A percentile compares a stretch with the other conserved stretches of the same genome.
These are phyloP conservation scores for Lepidothrix coronata DNA, from an alignment of 2,113 vertebrate species.

Conservation along the genomic window DNA sequence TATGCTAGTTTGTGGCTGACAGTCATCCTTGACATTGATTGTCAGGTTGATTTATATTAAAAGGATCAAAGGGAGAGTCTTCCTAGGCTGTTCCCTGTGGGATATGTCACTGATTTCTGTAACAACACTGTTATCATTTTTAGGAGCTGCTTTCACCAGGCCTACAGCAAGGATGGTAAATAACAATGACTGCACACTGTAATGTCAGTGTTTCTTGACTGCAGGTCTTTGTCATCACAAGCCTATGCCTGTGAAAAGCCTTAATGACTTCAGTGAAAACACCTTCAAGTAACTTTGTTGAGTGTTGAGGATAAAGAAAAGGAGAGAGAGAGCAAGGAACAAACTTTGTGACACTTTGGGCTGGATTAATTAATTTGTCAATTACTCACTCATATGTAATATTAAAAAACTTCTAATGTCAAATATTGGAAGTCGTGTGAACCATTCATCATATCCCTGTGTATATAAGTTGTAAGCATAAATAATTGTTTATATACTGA, in stretches of 20 bases:
- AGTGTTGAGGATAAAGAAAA: not conserved
- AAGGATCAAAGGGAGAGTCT: constrained; percentile 6
- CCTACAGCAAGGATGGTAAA: not conserved
- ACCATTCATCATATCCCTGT: not conserved
- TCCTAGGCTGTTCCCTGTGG: not conserved
- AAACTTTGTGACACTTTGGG: not conserved
- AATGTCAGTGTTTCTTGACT: not conserved
- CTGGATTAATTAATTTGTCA: not conserved
- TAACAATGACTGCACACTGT: not conserved
- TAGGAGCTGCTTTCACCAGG: not conserved
- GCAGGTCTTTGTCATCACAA: not conserved
- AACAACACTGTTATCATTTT: not conserved
- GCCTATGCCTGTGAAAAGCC: not conserved
- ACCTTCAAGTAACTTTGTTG: not conserved
- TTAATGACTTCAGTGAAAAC: not conserved
- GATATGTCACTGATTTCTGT: constrained; percentile 3
- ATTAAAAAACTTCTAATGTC: not conserved
- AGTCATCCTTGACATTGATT: constrained; percentile 42
- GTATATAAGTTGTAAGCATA: not conserved
- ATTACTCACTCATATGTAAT: not conserved
- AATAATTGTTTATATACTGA: not conserved
- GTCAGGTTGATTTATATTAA: constrained; percentile 46
- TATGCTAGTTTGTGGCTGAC: not conserved
- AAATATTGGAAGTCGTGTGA: not conserved
- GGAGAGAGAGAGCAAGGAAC: not conserved